Base-by-base conservation (phyloP, 2,113 vertebrate genomes). In the Spheniscus mendiculus region DNA sequence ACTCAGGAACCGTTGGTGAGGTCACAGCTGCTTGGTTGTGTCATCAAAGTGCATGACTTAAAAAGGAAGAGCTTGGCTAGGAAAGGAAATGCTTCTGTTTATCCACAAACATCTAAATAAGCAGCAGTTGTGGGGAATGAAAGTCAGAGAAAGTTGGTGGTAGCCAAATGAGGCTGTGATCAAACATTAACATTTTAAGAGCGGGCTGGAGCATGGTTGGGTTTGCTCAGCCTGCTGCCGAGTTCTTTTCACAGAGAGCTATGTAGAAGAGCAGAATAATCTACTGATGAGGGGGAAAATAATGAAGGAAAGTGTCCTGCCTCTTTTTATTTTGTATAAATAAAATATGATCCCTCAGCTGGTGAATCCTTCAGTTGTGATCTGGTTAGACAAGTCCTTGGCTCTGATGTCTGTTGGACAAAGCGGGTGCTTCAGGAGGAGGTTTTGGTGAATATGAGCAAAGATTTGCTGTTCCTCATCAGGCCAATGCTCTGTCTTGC, bases 161-260 rank as follows among this genome's bases (percentile, higher is more conserved):
- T 34, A 83, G 45, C 17, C 80, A 66, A 40, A 71, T 30, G 63
- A 78, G 20, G n/a, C 72, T 81, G 58, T 83, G 90, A 49, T 76
- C 55, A 81, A 91, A 66, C 30, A 30, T 62, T 50, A 56, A 38
- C 3, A 1, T 53, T 92, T 44, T 29, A 61, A 69, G 61, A 79
- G 19, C 0, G 0, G 61, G 11, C 34, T 78, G 56, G 55, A 52
- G 34, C 1, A 0, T 20, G 19, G 36, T 3, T 84, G 77, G 42
- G 36, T 91, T 91, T 91, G 58, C 70, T 95, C 30, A 69, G 47
- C 32, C 34, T 40, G 49, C 15, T 88, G 21, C 50, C 1, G 2
- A 59, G 42, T 6, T 3, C 15, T 79, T 44, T 45, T 84, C 27
- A 34, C 14, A 27, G 58, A 15, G 40, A 52, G 70, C 38, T 77